A percentile compares a stretch with the other conserved stretches of the same genome.
Conservation (phyloP, 2,888 invertebrate species). For the Nomada ferruginata region DNA sequence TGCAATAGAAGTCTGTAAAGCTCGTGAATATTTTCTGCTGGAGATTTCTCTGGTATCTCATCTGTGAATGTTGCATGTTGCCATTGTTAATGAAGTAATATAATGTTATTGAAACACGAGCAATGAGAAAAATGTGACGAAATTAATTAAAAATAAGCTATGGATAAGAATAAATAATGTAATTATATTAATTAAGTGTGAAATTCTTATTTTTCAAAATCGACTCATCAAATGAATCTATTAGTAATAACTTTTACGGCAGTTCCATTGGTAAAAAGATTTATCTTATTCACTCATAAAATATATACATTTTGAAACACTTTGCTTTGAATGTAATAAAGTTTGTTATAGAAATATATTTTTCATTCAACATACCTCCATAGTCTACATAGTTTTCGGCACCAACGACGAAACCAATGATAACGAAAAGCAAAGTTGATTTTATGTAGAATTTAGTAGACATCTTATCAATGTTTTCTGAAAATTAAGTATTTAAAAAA, state of each 20-base stretch:
- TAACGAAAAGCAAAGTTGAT: slow-evolving; percentile 64
- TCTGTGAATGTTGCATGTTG: slow-evolving; percentile 56
- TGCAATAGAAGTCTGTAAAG: slow-evolving; percentile 73
- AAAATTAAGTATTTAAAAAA: slow-evolving; percentile 12
- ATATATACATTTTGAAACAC: background rate
- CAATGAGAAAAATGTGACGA: background rate
- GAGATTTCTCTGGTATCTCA: slow-evolving; percentile 64
- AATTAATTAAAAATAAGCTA: background rate
- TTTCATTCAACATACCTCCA: slow-evolving; percentile 68
- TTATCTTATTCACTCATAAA: background rate
- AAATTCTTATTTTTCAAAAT: no score
- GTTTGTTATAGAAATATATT: background rate
- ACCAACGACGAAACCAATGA: slow-evolving; percentile 66
- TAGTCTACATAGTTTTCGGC: slow-evolving; percentile 78
- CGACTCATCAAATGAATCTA: no score
- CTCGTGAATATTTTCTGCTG: slow-evolving; percentile 72
- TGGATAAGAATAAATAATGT: no score
- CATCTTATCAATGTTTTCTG: slow-evolving; percentile 60
- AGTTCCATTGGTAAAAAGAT: no score
- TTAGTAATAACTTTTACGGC: no score
- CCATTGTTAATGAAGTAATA: background rate
- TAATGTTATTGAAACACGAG: background rate
- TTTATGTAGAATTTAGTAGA: slow-evolving; percentile 63
- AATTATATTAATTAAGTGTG: no score
- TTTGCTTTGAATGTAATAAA: background rate